phyloP scores from a whole-genome alignment of 2,888 invertebrate species.

The Stenichneumon culpator region DNA sequence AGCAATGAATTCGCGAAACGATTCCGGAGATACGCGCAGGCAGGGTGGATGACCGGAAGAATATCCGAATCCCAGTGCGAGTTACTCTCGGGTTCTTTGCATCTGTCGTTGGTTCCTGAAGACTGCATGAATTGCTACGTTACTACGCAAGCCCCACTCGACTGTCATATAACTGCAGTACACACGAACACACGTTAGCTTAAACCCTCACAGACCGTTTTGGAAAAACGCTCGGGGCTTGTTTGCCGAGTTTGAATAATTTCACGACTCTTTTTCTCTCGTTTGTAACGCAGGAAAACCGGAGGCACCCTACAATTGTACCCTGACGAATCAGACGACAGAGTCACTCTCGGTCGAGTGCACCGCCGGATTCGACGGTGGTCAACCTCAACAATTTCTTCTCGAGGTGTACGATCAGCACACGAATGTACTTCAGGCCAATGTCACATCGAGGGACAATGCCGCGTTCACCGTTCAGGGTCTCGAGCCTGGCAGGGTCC shows the following conservation, averaged over 20 bases:
- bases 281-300: slow-evolving; percentile 87
- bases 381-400: slow-evolving; percentile 90
- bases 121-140: slow-evolving; percentile 8
- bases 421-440: slow-evolving; percentile 88
- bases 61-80: background rate
- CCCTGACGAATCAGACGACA: slow-evolving; percentile 92
- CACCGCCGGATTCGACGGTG: slow-evolving; percentile 91
- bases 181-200: slow-evolving; percentile 2
- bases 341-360: slow-evolving; percentile 92
- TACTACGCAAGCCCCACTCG: slow-evolving; percentile 10
- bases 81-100: background rate
- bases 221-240: slow-evolving; percentile 25
- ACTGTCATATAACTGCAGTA: background rate
- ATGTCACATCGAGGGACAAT: slow-evolving; percentile 89
- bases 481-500: slow-evolving; percentile 91
- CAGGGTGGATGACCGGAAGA: background rate
- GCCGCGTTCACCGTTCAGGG: slow-evolving; percentile 92
- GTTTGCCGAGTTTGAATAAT: slow-evolving; percentile 54
- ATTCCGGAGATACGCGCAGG: background rate
- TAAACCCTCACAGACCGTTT: slow-evolving; percentile 21
- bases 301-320: slow-evolving; percentile 92
- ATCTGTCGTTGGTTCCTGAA: background rate
- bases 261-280: slow-evolving; percentile 42
- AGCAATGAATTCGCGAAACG: background rate
- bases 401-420: slow-evolving; percentile 91